These are phyloP conservation scores for Hydriomena furcata DNA, from an alignment of 2,888 invertebrate species.

Conservation along the genomic window DNA sequence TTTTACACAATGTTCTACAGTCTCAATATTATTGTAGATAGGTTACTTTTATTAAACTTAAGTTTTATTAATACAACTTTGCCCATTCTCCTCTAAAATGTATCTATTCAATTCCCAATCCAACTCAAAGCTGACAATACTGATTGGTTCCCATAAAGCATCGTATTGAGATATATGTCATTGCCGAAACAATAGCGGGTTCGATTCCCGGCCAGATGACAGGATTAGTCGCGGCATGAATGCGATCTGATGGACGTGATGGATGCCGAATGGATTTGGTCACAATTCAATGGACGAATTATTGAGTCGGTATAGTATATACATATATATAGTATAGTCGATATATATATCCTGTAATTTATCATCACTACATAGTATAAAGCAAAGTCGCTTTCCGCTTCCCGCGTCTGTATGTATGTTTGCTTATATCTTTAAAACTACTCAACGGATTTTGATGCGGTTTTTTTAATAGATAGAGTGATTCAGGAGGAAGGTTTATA, in stretches of 20 bases:
- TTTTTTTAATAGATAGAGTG: too few relatives aligned
- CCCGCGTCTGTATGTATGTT: too few relatives aligned
- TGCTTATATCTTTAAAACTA: too few relatives aligned
- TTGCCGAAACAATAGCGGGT: constrained; percentile 69
- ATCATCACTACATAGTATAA: too few relatives aligned
- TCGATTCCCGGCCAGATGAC: constrained; percentile 66
- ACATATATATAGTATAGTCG: too few relatives aligned
- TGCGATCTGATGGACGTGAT: constrained; percentile 27
- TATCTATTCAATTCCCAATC: constrained; percentile 56
- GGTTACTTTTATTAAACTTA: too few relatives aligned
- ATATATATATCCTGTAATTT: too few relatives aligned
- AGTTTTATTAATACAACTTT: constrained; percentile 12
- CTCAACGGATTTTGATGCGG: too few relatives aligned
- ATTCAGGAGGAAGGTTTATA: too few relatives aligned
- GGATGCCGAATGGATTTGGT: constrained; percentile 8
- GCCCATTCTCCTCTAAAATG: constrained; percentile 47
- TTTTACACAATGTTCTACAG: too few relatives aligned
- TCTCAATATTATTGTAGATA: too few relatives aligned
- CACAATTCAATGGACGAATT: background rate
- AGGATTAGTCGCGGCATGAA: constrained; percentile 50
- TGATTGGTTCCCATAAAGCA: constrained; percentile 77
- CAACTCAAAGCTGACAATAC: constrained; percentile 77
- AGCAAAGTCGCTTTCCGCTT: too few relatives aligned
- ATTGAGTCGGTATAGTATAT: background rate
- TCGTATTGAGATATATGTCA: constrained; percentile 77